Base-by-base conservation (phyloP, 53 echinoderm and acorn worm genomes). In the Arbacia lixula region DNA sequence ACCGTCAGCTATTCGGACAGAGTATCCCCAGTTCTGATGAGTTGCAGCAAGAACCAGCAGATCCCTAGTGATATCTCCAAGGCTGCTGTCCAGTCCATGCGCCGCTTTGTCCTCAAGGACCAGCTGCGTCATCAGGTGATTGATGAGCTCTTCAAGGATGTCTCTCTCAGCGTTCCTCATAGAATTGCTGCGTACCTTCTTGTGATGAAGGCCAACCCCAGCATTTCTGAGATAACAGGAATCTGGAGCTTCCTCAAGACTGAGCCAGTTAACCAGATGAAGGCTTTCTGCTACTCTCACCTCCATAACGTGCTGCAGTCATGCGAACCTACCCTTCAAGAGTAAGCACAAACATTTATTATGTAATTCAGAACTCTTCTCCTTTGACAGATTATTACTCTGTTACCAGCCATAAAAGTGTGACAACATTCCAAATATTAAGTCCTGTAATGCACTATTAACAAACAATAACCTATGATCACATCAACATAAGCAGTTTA, bases 41-140 rank as follows among this genome's bases (percentile, higher is more conserved):
- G 89, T 61, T 95, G 95, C 75, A 84, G 88, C 38, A 68, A 68
- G 43, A 90, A 91, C 58, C 49, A 86, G 36, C 50, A 90, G 25
- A 62, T 93, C 41, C 88, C 83, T 33, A 82, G 85, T 83, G 93
- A 95, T 84, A 86, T 86, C 63, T 85, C 91, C 40, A 82, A 88
- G 43, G 88, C 89, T 61, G 92, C 95, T 53, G 84, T 95, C 85
- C 95, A 92, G 80, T 93, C 88, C 49, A 67, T 95, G 83, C 88
- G 95, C 57, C 92, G 93, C 56, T 90, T 95, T 84, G 89, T 83
- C 29, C 83, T 85, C 36, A 61, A 43, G 25, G 76, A 26, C 28
- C 19, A 78, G 8, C 84, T 92, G 35, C 86, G 80, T 76, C 64
- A 32, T 8, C 64, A 64, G 64, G 64, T 64, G 5, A 64, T 95